Evolutionary conservation across 2,888 invertebrate genomes (phyloP), one percentile per base, ranked within the genome.

Genomic region (Sthenelais limicola): DNA sequence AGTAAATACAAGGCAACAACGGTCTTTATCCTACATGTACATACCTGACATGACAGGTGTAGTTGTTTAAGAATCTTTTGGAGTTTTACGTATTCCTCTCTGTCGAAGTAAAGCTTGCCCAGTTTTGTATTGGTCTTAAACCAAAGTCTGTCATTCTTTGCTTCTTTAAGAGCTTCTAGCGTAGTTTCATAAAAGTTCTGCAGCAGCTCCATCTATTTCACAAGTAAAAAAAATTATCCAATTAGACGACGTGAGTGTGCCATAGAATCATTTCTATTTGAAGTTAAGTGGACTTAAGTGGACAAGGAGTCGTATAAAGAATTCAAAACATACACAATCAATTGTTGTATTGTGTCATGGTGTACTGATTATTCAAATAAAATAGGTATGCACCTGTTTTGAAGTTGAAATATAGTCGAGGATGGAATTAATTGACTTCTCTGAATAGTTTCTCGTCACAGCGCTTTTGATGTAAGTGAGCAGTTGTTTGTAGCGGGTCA

Each of bases 71-170:
- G 90, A 84, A 99, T 98, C 89, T 95, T 96, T 68, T 97, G 95
- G 83, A 99, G 89, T 89, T 97, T 96, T 78, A 92, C 93, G 87
- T 94, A 98, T 86, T 98, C 98, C 68, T 93, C 94, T 74, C 98
- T 91, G 89, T 99, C 99, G 84, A 97, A 98, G 88, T 99, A 99
- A 30, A 99, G 90, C 89, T 99, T 99, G 58, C 98, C 99, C 80
- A 99, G 90, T 90, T 99, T 99, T 0, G 98, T 98, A 87, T 99
- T 99, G 0, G 99, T 99, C 89, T 99, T 99, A 88, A 99, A 99
- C 99, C 99, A 99, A 71, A 99, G 90, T 76, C 99, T 91, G 89
- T 99, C 99, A 88, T 99, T 99, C 88, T 98, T 98, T 0, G 98
- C 98, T 90, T 99, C 98, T 88, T 96, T 96, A 72, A 90, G 79